Evolutionary conservation across 1,140 invertebrate genomes (phyloP).

Genomic region (Drosophila simulans): DNA sequence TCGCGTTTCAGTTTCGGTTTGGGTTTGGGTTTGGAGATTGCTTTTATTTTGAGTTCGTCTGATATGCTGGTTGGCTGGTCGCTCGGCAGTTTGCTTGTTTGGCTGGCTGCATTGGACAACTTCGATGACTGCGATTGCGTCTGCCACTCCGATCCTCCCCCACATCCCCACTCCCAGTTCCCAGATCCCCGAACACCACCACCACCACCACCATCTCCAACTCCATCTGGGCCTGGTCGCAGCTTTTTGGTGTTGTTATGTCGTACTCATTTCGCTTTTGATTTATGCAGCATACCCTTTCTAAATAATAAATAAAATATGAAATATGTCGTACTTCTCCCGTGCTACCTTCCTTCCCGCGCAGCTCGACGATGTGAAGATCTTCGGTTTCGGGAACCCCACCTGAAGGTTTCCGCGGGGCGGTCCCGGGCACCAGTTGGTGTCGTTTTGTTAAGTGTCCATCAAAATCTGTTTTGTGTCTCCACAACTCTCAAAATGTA

Average conservation of each 20-base stretch:
- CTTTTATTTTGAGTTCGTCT: slow-evolving; percentile 55
- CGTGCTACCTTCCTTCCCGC: slow-evolving; percentile 22
- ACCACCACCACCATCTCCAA: background rate
- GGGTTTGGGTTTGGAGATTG: slow-evolving; percentile 26
- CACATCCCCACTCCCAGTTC: background rate
- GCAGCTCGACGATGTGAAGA: slow-evolving; percentile 36
- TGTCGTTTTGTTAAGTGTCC: slow-evolving; percentile 83
- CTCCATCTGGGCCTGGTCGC: slow-evolving; percentile 32
- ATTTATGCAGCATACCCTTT: slow-evolving; percentile 81
- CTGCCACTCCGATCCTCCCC: slow-evolving; percentile 27
- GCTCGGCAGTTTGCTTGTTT: slow-evolving; percentile 52
- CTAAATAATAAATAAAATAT: slow-evolving; percentile 84
- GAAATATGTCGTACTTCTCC: slow-evolving; percentile 74
- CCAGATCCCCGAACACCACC: background rate
- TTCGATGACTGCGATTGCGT: slow-evolving; percentile 53
- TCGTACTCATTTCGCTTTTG: slow-evolving; percentile 81
- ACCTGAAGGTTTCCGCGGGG: slow-evolving; percentile 38
- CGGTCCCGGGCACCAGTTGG: slow-evolving; percentile 39
- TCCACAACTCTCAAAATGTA: slow-evolving; percentile 75
- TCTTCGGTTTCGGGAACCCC: slow-evolving; percentile 32
- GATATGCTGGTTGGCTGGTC: slow-evolving; percentile 57
- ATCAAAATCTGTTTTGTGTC: slow-evolving; percentile 83
- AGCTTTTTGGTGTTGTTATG: slow-evolving; percentile 80
- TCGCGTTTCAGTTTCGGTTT: slow-evolving; percentile 47
- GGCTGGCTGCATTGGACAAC: slow-evolving; percentile 66